phyloP scores from a whole-genome alignment of 2,888 invertebrate species.

The Ornithoptera priamus region DNA sequence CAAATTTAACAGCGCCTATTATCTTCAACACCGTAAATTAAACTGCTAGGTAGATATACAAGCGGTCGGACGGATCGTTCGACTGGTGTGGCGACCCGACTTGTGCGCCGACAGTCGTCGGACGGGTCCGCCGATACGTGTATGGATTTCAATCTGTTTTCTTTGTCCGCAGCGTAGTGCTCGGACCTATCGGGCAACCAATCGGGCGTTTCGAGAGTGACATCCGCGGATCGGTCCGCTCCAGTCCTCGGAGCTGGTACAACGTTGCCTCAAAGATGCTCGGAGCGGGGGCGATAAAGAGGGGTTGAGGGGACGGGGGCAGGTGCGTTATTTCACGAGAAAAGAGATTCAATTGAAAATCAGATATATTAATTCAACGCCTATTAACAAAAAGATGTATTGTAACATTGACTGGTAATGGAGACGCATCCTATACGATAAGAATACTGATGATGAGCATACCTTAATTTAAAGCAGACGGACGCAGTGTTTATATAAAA shows the following conservation, averaged over 20 bases:
- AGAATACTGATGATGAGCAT: too few relatives aligned
- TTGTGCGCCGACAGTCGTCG: conserved; percentile 35
- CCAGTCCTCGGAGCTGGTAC: conserved; percentile 46
- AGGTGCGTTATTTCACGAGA: conserved; percentile 56
- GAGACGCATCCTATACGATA: too few relatives aligned
- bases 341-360: conserved; percentile 57
- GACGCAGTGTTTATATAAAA: too few relatives aligned
- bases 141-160: conserved; percentile 66
- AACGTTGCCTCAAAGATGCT: conserved; percentile 51
- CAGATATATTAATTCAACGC: conserved; percentile 50
- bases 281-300: conserved; percentile 36
- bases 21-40: conserved; percentile 75
- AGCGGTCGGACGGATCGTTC: conserved; percentile 46
- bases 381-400: conserved; percentile 23
- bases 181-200: conserved; percentile 48
- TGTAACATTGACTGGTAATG: background rate
- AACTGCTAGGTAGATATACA: conserved; percentile 60
- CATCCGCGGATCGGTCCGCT: conserved; percentile 51
- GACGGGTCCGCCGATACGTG: conserved; percentile 45
- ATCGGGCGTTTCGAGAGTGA: conserved; percentile 45
- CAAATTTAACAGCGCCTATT: conserved; percentile 71
- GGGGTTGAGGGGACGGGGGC: conserved; percentile 35
- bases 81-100: conserved; percentile 46
- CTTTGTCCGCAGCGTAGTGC: conserved; percentile 63
- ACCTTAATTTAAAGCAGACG: too few relatives aligned